A percentile compares a stretch with the other conserved stretches of the same genome.
Conservation (phyloP, 2,113 vertebrate species). For the Nettapus auritus region DNA sequence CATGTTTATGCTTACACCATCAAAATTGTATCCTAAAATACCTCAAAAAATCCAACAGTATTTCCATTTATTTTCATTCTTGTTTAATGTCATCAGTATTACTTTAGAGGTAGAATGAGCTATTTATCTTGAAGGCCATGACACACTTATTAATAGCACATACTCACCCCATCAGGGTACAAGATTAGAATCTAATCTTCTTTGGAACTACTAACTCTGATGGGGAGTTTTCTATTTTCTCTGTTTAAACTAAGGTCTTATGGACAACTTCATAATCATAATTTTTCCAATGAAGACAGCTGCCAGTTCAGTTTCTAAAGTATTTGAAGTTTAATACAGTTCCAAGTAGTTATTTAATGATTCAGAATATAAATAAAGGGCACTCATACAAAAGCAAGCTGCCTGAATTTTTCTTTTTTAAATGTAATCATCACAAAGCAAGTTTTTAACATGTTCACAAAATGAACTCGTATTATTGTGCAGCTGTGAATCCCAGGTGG, state of each 20-base stretch:
- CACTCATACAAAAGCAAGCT: background rate
- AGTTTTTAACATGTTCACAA: background rate
- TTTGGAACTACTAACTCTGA: background rate
- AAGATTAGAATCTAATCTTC: background rate
- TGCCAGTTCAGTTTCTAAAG: background rate
- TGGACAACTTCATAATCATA: background rate
- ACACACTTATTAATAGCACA: slow-evolving; percentile 1
- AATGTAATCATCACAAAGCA: background rate
- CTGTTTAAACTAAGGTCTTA: background rate
- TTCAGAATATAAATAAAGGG: background rate
- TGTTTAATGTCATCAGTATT: background rate
- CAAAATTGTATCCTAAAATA: background rate
- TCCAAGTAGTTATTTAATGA: background rate
- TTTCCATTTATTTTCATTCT: background rate
- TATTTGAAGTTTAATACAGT: background rate
- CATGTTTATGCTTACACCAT: background rate
- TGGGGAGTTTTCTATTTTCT: background rate
- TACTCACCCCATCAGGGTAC: background rate
- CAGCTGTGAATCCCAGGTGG: background rate
- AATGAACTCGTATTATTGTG: background rate
- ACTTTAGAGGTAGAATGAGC: slow-evolving; percentile 7
- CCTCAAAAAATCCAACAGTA: background rate
- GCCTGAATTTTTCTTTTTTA: background rate
- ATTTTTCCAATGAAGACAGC: background rate
- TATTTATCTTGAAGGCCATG: slow-evolving; percentile 40